These are phyloP conservation scores for Regulus satrapa DNA, from an alignment of 2,113 vertebrate species.

Conservation along the genomic window DNA sequence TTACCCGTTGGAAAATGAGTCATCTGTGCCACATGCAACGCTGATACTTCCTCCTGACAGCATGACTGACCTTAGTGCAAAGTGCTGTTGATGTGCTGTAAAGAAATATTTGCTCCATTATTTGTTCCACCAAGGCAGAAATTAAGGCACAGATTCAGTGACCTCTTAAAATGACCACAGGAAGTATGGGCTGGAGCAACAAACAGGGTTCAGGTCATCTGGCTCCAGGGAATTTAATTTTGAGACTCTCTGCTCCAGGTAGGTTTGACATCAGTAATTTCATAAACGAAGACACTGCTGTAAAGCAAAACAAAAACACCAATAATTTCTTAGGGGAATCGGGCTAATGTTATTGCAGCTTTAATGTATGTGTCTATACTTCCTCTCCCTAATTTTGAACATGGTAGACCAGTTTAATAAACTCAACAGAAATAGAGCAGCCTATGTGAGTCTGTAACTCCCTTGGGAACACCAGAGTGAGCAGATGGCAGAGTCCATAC, in stretches of 20 bases:
- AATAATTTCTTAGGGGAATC: background rate
- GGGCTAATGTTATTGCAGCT: background rate
- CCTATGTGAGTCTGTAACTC: background rate
- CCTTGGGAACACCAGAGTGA: background rate
- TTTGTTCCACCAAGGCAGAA: background rate
- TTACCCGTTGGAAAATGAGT: background rate
- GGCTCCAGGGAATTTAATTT: background rate
- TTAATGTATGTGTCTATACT: background rate
- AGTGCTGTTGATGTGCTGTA: background rate
- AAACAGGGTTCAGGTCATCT: background rate
- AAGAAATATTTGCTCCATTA: background rate
- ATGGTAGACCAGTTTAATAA: background rate
- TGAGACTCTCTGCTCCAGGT: background rate
- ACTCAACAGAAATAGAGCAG: background rate
- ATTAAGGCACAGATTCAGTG: background rate
- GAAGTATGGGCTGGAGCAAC: background rate
- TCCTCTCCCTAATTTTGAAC: background rate
- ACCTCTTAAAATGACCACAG: background rate
- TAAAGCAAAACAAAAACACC: background rate
- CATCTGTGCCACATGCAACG: accelerated
- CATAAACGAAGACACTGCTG: background rate
- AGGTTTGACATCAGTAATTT: background rate
- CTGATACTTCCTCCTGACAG: background rate
- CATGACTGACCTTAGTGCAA: background rate
- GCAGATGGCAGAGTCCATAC: background rate